These are phyloP conservation scores for Montipora capitata DNA, from an alignment of 92 coral and sea anemone genomes.

Conservation along the genomic window DNA sequence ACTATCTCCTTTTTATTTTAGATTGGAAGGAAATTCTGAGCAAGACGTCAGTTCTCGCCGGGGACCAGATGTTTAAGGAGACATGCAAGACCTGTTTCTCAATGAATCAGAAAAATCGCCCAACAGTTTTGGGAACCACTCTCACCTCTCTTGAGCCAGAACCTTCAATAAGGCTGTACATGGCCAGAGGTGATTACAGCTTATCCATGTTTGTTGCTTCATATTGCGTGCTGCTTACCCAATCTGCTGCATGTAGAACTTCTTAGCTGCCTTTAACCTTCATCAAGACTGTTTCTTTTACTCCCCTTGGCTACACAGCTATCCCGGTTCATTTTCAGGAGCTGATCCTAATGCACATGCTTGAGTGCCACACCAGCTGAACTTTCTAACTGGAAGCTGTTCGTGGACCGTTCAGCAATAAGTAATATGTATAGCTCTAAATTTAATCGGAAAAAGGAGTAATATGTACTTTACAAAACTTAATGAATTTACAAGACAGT, in stretches of 20 bases:
- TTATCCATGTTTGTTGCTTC: not conserved
- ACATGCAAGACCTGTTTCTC: constrained; percentile 91
- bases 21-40: constrained; percentile 99
- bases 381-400: no score
- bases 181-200: constrained; percentile 88
- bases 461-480: no score
- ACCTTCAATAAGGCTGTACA: constrained; percentile 90
- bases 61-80: constrained; percentile 80
- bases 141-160: constrained; percentile 92
- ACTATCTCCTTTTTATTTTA: constrained; percentile 22
- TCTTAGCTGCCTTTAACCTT: not conserved
- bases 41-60: constrained; percentile 80
- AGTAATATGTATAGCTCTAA: no score
- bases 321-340: no score
- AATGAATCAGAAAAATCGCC: constrained; percentile 81
- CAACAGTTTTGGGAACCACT: constrained; percentile 88
- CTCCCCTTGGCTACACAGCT: no score
- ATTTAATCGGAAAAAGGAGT: no score
- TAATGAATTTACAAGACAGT: no score
- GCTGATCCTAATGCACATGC: no score
- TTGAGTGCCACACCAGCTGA: no score
- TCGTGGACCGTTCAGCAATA: no score
- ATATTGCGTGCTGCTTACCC: not conserved
- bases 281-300: no score
- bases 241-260: not conserved